Percentiles rank a stretch among this genome's conserved stretches.
Evolutionary conservation across 1,140 invertebrate genomes (phyloP).

Genomic region (Micrasema longulum): DNA sequence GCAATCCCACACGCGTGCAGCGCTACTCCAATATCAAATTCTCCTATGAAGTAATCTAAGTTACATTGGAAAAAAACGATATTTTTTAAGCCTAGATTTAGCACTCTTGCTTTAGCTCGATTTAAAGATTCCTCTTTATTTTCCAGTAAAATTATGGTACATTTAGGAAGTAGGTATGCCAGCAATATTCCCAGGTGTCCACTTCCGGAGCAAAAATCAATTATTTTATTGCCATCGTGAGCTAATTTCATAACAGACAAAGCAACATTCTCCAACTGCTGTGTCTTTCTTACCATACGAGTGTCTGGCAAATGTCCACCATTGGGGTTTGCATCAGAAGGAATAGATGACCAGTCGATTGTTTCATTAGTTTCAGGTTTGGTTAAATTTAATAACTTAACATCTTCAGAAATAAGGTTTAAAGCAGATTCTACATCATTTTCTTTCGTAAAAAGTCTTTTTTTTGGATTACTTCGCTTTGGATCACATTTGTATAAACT

Average conservation of each 20-base stretch:
- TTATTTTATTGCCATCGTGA: constrained; percentile 74
- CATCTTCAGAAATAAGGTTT: constrained; percentile 57
- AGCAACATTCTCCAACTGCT: constrained; percentile 91
- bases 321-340: constrained; percentile 77
- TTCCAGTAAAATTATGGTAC: constrained; percentile 85
- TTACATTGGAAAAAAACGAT: constrained; percentile 88
- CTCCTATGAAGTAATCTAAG: constrained; percentile 83
- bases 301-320: constrained; percentile 83
- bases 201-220: constrained; percentile 95
- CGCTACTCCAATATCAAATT: constrained; percentile 86
- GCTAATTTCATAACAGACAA: constrained; percentile 80
- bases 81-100: constrained; percentile 79
- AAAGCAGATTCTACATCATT: constrained; percentile 78
- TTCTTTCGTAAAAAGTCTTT: constrained; percentile 80
- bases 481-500: constrained; percentile 86
- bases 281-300: constrained; percentile 82
- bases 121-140: constrained; percentile 91
- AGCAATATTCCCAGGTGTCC: constrained; percentile 92
- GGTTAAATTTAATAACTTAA: constrained; percentile 58
- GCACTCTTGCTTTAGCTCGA: constrained; percentile 79
- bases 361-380: constrained; percentile 51
- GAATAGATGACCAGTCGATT: constrained; percentile 76
- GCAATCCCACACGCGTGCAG: constrained; percentile 95
- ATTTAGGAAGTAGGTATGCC: constrained; percentile 82
- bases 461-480: constrained; percentile 79